Evolutionary conservation across 1,140 invertebrate genomes (phyloP), one percentile per base, ranked within the genome.

Genomic region (Heliconius melpomene): DNA sequence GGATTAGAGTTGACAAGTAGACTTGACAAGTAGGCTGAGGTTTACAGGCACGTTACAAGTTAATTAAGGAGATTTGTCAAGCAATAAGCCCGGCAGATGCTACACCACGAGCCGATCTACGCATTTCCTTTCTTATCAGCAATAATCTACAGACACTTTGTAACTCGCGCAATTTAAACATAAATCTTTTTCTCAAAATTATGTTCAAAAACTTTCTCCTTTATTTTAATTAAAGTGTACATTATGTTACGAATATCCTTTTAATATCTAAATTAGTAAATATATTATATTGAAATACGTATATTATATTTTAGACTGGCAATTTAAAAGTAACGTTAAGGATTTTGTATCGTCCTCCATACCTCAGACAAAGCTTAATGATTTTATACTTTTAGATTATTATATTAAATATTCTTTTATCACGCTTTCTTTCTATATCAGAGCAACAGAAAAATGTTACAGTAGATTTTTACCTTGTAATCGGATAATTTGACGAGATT

Each of bases 31-130:
- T 79, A 72, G 72, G 75, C 76, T 72, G 76, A 77, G 76, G 60
- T 70, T 77, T 77, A 77, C 76, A 72, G 54, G 75, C 50, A 77
- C 40, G 82, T 84, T 86, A 87, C 87, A 88, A 88, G 85, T 89
- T 90, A 89, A 90, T 90, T 89, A 90, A 88, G 83, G 78, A 71
- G 85, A 87, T 86, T 83, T 82, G 88, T 88, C 86, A 84, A 84
- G 84, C 82, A 79, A 84, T 86, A 87, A 87, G 83, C 79, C 80
- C 70, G 70, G 70, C 76, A 77, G 76, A 77, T 72, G 76, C 26
- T 36, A 70, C 46, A 50, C 40, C 40, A n/a, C 75, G 7, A 52
- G 72, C 70, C 66, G 70, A 77, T 77, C 70, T 72, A 72, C 76
- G 75, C 54, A 20, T 77, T 71, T 77, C 60, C 60, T 77, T 70